Evolutionary conservation across 2,888 invertebrate species (phyloP), one percentile per base, ranked within the genome.

Genomic region (Brachyopa scutellaris): DNA sequence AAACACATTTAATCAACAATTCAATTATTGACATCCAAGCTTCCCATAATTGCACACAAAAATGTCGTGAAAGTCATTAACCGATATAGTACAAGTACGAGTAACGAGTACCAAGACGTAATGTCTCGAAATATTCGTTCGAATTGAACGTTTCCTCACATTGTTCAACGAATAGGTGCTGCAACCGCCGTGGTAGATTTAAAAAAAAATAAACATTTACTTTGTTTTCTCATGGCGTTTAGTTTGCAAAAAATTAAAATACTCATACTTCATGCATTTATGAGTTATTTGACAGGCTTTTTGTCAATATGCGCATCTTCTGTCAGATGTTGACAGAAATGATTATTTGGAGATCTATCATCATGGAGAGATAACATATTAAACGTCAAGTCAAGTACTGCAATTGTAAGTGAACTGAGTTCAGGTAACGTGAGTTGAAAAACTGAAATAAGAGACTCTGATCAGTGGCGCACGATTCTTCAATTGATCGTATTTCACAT

Each of bases 401-500:
- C 11, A n/a, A n/a, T 11, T 9, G 36, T 13, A 6, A 13, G 1
- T 13, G 17, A n/a, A 1, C 15, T 13, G 0, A 33, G 11, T 33
- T 11, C 23, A 7, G 21, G 55, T 55, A 55, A 38, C 19, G 9
- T 11, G 19, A 13, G 36, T 3, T n/a, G 36, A 8, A 40, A 17
- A 57, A 26, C 21, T 40, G 66, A 42, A 42, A 53, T 45, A 19
- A 15, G 42, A 66, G 53, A 49, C 49, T 23, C 15, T 40, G 40
- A 29, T 26, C 26, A 42, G 19, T 11, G 59, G 29, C 29, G 29
- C 53, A 66, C 66, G 53, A 66, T 53, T 19, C 9, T n/a, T n/a
- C 42, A 42, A 45, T 45, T 67, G 67, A 67, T 67, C 55, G 36
- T 55, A 47, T 47, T 55, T 47, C 57, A 33, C 42, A 47, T 57